phyloP scores from a whole-genome alignment of 2,797 vertebrate species.

The Leuciscus waleckii region DNA sequence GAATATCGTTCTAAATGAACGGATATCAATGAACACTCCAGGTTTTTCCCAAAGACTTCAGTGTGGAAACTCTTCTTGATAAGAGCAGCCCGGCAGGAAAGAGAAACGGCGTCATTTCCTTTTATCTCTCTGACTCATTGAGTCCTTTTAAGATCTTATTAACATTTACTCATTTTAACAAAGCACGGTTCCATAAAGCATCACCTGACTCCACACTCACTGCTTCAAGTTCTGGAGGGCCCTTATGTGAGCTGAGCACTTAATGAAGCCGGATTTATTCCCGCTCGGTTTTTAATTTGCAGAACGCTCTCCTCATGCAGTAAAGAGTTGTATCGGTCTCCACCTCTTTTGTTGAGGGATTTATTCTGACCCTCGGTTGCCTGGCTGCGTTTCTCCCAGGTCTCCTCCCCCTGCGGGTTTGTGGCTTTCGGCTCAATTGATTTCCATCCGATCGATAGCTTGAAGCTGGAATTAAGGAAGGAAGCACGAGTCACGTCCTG shows the following conservation, averaged over 20 bases:
- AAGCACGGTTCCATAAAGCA: constrained; percentile 46
- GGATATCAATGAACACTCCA: neutral
- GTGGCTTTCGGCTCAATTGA: constrained; percentile 73
- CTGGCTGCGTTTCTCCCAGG: neutral
- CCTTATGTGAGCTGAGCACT: constrained; percentile 2
- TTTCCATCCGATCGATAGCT: constrained; percentile 76
- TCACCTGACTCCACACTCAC: constrained; percentile 4
- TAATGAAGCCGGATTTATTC: constrained; percentile 34
- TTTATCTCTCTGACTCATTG: constrained; percentile 10
- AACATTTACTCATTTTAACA: constrained; percentile 51
- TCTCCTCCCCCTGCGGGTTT: constrained; percentile 62
- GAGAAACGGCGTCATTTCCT: constrained; percentile 13
- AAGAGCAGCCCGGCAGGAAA: neutral
- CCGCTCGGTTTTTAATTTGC: constrained; percentile 61
- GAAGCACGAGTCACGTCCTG: constrained; percentile 47
- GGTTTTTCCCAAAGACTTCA: neutral
- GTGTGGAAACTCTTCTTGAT: neutral
- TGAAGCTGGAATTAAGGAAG: constrained; percentile 72
- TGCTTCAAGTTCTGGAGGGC: neutral
- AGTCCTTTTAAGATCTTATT: constrained; percentile 39
- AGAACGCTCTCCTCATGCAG: constrained; percentile 54
- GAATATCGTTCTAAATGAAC: neutral
- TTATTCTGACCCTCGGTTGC: constrained; percentile 56
- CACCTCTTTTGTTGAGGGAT: constrained; percentile 40
- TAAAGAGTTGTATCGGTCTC: constrained; percentile 22